Percentiles rank a stretch among this genome's conserved stretches.
These are phyloP conservation scores for Drosophila ochracea DNA, from an alignment of 2,888 invertebrate genomes.

Conservation along the genomic window DNA sequence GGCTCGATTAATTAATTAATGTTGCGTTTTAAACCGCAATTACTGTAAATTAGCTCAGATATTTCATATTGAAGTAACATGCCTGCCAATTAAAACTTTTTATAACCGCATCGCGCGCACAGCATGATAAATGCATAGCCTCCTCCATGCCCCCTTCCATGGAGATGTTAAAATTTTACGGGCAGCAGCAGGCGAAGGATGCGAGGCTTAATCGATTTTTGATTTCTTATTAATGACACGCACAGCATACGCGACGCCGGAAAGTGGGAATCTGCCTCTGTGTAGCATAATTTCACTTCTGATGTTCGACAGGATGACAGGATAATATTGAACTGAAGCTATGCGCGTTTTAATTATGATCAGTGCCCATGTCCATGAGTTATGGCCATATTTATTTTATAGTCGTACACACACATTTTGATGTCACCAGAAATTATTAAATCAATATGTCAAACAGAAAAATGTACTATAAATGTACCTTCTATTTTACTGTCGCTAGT, in stretches of 20 bases:
- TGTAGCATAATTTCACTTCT: slow-evolving; percentile 34
- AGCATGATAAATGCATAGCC: slow-evolving; percentile 18
- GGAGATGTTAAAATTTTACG: slow-evolving; percentile 16
- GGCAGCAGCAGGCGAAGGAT: neutral
- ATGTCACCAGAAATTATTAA: slow-evolving; percentile 29
- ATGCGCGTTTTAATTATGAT: slow-evolving; percentile 45
- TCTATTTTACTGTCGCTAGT: neutral
- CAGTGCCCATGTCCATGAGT: slow-evolving; percentile 19
- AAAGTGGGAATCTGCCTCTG: slow-evolving; percentile 16
- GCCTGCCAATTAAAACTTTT: slow-evolving; percentile 57
- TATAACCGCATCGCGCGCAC: slow-evolving; percentile 14
- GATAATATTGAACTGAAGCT: slow-evolving; percentile 43
- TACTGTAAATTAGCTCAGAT: slow-evolving; percentile 37
- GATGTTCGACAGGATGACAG: slow-evolving; percentile 33
- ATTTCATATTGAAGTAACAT: slow-evolving; percentile 52
- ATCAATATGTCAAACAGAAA: slow-evolving; percentile 42
- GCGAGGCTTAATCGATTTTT: slow-evolving; percentile 71
- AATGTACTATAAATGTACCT: neutral
- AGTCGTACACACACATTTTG: neutral
- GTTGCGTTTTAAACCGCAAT: slow-evolving; percentile 44
- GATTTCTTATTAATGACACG: slow-evolving; percentile 71
- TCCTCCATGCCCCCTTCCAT: neutral
- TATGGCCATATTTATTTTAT: slow-evolving; percentile 30
- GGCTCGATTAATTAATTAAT: slow-evolving; percentile 48
- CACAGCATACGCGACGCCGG: slow-evolving; percentile 35